A percentile compares a stretch with the other conserved stretches of the same genome.
These are phyloP conservation scores for Melanaphis sacchari DNA, from an alignment of 1,140 invertebrate species.

Conservation along the genomic window DNA sequence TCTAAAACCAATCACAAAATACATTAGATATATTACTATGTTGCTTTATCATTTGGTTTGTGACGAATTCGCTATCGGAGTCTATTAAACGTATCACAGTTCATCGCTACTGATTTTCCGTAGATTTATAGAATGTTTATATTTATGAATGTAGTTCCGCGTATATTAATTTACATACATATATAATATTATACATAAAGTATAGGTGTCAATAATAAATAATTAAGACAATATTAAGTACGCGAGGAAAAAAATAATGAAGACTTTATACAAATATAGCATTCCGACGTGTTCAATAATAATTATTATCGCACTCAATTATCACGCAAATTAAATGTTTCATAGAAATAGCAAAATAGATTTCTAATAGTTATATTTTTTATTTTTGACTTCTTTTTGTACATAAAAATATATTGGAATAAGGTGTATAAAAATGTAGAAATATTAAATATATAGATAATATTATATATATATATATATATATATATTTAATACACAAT, in stretches of 20 bases:
- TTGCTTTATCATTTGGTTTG: neutral
- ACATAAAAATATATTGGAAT: neutral
- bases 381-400: neutral
- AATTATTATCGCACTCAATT: neutral
- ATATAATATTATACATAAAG: neutral
- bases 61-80: neutral
- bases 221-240: too few relatives aligned
- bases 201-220: neutral
- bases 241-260: neutral
- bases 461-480: too few relatives aligned
- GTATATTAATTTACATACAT: neutral
- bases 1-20: neutral
- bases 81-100: neutral
- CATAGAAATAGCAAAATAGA: neutral
- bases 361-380: neutral
- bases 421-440: neutral
- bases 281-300: neutral
- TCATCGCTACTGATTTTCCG: neutral
- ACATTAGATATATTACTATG: neutral
- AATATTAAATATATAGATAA: neutral
- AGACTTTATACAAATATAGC: neutral
- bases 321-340: neutral
- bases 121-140: neutral
- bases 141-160: neutral
- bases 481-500: neutral